Evolutionary conservation across 2,113 vertebrate species (phyloP).

Genomic region (Acrocephalus arundinaceus): DNA sequence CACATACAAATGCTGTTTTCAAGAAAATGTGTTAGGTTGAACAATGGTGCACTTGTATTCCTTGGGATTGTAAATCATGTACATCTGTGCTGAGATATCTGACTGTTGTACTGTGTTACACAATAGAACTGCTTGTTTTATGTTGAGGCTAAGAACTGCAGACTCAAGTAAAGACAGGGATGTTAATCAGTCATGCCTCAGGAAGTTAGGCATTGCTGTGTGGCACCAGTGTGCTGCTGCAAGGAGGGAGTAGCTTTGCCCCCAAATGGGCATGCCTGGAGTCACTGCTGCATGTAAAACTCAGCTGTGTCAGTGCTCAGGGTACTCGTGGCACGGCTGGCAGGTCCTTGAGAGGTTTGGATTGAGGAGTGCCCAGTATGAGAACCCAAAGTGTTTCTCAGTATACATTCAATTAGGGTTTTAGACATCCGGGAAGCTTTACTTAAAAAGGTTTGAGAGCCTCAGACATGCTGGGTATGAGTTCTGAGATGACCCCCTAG

Average conservation of each 20-base stretch:
- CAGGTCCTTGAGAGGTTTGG: neutral
- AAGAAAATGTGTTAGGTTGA: neutral
- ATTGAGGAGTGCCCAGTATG: neutral
- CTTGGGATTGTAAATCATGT: neutral
- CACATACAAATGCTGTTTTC: neutral
- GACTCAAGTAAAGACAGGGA: neutral
- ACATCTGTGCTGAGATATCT: neutral
- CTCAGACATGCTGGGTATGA: neutral
- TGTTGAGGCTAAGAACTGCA: neutral
- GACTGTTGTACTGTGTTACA: neutral
- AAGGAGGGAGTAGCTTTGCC: neutral
- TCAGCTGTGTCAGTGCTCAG: neutral
- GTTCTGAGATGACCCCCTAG: neutral
- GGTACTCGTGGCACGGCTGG: neutral
- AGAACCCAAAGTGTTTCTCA: neutral
- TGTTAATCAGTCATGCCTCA: neutral
- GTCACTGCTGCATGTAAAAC: neutral
- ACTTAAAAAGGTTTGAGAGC: neutral
- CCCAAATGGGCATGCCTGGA: neutral
- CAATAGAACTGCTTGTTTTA: neutral
- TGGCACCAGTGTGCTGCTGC: neutral
- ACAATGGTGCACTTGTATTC: neutral
- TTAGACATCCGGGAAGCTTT: neutral
- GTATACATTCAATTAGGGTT: neutral
- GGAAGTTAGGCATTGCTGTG: neutral